Percentiles rank a stretch among this genome's conserved stretches.
Evolutionary conservation across 1,140 invertebrate genomes (phyloP).

Genomic region (Paraescarpia echinospica): DNA sequence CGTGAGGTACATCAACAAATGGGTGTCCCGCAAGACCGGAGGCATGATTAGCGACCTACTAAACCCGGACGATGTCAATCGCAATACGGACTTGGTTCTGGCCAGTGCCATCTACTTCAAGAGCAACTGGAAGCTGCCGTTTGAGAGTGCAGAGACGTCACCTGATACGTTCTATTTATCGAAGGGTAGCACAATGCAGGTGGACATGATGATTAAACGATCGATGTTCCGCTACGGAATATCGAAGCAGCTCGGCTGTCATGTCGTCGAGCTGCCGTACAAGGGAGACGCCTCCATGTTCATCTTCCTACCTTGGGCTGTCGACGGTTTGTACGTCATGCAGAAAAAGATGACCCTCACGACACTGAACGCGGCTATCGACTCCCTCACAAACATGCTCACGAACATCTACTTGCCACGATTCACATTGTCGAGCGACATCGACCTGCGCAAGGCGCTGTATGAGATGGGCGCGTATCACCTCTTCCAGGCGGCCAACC

Average conservation of each 20-base stretch:
- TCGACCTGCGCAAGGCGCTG: neutral
- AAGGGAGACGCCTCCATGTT: constrained; percentile 81
- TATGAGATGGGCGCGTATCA: neutral
- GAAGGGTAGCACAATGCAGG: neutral
- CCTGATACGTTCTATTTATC: constrained; percentile 44
- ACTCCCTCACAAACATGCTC: neutral
- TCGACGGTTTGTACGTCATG: constrained; percentile 46
- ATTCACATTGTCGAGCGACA: constrained; percentile 62
- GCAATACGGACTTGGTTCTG: constrained; percentile 67
- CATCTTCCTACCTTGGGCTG: constrained; percentile 44
- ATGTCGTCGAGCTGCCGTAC: constrained; percentile 73
- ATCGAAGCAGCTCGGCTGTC: constrained; percentile 58
- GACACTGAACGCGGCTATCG: constrained; percentile 19
- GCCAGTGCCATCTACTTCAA: constrained; percentile 79
- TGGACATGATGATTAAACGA: neutral
- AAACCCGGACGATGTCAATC: constrained; percentile 52
- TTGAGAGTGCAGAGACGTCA: constrained; percentile 64
- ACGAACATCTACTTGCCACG: constrained; percentile 61
- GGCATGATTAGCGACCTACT: constrained; percentile 70
- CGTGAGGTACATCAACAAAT: constrained; percentile 66
- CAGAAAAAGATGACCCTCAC: constrained; percentile 33
- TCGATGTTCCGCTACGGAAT: neutral
- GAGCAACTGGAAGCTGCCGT: constrained; percentile 73
- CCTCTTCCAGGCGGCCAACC: constrained; percentile 16
- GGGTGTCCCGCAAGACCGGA: constrained; percentile 68